A percentile compares a stretch with the other conserved stretches of the same genome.
These are phyloP conservation scores for Nephrotoma appendiculata DNA, from an alignment of 2,888 invertebrate species.

Conservation along the genomic window DNA sequence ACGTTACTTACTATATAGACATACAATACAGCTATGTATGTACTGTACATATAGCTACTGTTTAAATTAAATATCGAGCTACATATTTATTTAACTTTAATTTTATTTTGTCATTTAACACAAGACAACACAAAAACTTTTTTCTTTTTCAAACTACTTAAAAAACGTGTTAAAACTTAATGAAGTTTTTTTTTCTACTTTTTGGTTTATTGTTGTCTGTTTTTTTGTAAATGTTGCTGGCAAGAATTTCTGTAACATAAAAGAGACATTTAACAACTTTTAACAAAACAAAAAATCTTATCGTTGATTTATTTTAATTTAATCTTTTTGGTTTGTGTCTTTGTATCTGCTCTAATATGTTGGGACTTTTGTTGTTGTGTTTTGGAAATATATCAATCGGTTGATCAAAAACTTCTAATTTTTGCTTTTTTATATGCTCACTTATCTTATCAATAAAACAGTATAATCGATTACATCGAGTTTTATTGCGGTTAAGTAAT, in stretches of 20 bases:
- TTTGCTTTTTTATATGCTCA: not conserved
- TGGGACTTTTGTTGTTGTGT: not conserved
- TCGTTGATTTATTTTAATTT: not conserved
- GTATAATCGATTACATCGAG: not conserved
- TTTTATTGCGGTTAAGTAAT: not conserved
- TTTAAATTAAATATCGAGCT: not conserved
- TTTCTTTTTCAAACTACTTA: not conserved
- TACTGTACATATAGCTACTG: not conserved
- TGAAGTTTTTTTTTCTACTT: not conserved
- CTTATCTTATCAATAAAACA: not conserved
- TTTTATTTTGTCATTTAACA: not conserved
- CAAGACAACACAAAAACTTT: not conserved
- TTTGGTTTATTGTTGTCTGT: not conserved
- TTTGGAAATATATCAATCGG: not conserved
- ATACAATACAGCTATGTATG: not conserved
- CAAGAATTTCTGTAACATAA: not conserved
- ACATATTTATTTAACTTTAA: not conserved
- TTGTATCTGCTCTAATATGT: not conserved
- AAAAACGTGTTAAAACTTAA: conserved; percentile 2
- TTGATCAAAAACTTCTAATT: not conserved
- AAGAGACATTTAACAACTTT: not conserved
- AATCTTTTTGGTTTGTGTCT: not conserved
- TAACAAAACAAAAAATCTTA: not conserved
- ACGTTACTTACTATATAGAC: not conserved
- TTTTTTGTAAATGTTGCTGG: not conserved